phyloP scores from a whole-genome alignment of 1,140 invertebrate species.

The Zaprionus lachaisei region DNA sequence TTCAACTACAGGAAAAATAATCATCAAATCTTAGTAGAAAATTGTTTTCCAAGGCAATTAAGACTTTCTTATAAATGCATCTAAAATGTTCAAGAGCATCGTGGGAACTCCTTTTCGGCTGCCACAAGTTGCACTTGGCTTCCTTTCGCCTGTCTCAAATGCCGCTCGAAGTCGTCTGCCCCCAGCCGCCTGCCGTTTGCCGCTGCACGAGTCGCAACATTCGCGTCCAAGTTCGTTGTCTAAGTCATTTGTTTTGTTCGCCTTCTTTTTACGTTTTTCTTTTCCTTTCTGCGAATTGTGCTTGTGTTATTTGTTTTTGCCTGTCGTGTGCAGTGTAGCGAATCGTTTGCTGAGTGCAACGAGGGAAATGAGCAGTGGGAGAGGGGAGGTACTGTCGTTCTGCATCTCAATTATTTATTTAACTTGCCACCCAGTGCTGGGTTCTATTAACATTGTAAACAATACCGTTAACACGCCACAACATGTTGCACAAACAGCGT shows the following conservation, averaged over 20 bases:
- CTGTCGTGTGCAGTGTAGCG: slow-evolving; percentile 47
- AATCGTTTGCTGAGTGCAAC: slow-evolving; percentile 38
- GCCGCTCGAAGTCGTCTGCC: slow-evolving; percentile 8
- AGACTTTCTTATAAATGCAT: slow-evolving; percentile 9
- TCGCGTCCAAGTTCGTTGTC: slow-evolving; percentile 62
- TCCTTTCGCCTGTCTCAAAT: slow-evolving; percentile 6
- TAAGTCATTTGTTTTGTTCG: slow-evolving; percentile 70
- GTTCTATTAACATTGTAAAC: slow-evolving; percentile 79
- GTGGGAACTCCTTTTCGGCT: slow-evolving; percentile 8
- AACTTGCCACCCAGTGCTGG: slow-evolving; percentile 65
- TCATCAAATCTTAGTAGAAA: neutral
- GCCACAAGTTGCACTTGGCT: neutral
- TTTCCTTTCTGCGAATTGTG: slow-evolving; percentile 4
- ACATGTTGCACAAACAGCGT: slow-evolving; percentile 51
- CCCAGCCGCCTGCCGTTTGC: neutral
- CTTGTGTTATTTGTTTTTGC: neutral
- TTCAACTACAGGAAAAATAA: neutral
- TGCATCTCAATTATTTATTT: slow-evolving; percentile 72
- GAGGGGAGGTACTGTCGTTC: slow-evolving; percentile 25
- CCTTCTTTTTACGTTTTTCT: slow-evolving; percentile 17
- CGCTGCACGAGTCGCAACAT: slow-evolving; percentile 22
- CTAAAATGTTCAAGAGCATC: neutral
- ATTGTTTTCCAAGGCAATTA: neutral
- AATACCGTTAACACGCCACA: slow-evolving; percentile 76
- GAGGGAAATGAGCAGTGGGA: no score